These are phyloP conservation scores for Dryobotodes eremita DNA, from an alignment of 2,888 invertebrate genomes.

Conservation along the genomic window DNA sequence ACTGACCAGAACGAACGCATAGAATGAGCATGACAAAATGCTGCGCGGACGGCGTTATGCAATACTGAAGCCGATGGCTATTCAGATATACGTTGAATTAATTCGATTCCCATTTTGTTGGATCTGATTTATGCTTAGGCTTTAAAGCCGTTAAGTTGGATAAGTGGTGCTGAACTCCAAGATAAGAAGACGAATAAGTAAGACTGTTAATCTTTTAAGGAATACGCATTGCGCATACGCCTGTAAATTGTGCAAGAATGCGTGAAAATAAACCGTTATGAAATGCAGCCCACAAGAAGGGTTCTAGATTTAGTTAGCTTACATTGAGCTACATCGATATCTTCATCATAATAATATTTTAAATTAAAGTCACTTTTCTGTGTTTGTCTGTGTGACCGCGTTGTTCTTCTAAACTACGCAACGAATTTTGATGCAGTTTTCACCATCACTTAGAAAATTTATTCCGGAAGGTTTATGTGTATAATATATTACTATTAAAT, in stretches of 20 bases:
- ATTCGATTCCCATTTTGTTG: constrained; percentile 50
- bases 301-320: too few relatives aligned
- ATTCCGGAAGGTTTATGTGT: too few relatives aligned
- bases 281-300: too few relatives aligned
- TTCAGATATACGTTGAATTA: constrained; percentile 57
- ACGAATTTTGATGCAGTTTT: too few relatives aligned
- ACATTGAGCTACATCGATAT: neutral
- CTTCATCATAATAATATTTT: too few relatives aligned
- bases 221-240: neutral
- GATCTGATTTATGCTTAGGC: constrained; percentile 48
- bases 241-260: constrained; percentile 11
- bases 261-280: too few relatives aligned
- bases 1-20: constrained; percentile 56
- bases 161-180: constrained; percentile 31
- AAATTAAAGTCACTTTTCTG: too few relatives aligned
- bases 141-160: constrained; percentile 40
- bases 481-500: too few relatives aligned
- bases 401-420: too few relatives aligned
- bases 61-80: constrained; percentile 48
- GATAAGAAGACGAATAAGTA: constrained; percentile 11
- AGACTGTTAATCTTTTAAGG: constrained; percentile 20
- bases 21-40: constrained; percentile 54
- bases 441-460: too few relatives aligned
- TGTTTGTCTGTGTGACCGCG: too few relatives aligned
- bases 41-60: constrained; percentile 57